Evolutionary conservation across 2,113 vertebrate species (phyloP).

Genomic region (Lepus americanus): DNA sequence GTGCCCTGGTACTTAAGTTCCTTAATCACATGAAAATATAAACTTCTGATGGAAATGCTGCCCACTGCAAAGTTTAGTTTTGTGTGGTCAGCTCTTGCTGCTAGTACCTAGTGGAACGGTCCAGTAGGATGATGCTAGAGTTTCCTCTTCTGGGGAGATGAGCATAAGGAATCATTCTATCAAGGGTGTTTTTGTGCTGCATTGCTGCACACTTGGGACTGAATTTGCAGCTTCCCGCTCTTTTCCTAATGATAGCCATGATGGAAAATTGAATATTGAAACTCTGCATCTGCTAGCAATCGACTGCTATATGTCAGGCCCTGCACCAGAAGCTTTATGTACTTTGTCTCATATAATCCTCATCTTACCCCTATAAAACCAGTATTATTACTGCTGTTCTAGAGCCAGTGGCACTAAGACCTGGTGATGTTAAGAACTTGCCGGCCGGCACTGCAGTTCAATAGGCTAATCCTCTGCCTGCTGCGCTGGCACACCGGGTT

Average conservation of each 20-base stretch:
- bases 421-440: not conserved
- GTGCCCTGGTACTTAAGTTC: not conserved
- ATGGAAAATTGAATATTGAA: not conserved
- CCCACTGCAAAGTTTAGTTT: not conserved
- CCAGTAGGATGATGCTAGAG: not conserved
- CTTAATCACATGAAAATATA: conserved; percentile 5
- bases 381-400: not conserved
- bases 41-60: conserved; percentile 27
- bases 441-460: too few relatives aligned
- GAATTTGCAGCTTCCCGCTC: not conserved
- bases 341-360: not conserved
- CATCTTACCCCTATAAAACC: not conserved
- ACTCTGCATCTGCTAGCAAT: not conserved
- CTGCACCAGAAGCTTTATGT: not conserved
- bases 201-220: too few relatives aligned
- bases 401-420: not conserved
- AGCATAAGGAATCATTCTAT: not conserved
- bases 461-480: too few relatives aligned
- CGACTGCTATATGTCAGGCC: not conserved
- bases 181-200: not conserved
- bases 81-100: not conserved
- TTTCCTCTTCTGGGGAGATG: not conserved
- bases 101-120: not conserved
- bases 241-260: not conserved
- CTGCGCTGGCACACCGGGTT: too few relatives aligned